phyloP scores from a whole-genome alignment of 1,140 invertebrate genomes.

The Teleogryllus occipitalis region DNA sequence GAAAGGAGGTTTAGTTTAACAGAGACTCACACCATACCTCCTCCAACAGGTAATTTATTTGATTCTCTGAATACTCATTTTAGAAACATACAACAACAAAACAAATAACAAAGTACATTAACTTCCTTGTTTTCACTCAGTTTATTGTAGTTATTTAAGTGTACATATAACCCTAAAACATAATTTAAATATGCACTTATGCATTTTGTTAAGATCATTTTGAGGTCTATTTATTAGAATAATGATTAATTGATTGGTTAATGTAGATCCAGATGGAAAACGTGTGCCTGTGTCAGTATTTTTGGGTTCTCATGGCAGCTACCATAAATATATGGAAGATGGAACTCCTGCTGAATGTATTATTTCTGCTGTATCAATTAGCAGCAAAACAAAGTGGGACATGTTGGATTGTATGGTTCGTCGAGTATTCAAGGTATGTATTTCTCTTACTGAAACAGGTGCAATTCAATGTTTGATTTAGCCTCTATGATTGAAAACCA shows the following conservation, averaged over 20 bases:
- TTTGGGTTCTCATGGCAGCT: slow-evolving; percentile 70
- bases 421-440: slow-evolving; percentile 72
- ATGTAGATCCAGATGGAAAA: slow-evolving; percentile 56
- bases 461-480: too few species aligned
- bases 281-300: slow-evolving; percentile 75
- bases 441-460: not conserved
- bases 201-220: not conserved
- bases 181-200: too few species aligned
- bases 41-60: slow-evolving; percentile 10
- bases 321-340: slow-evolving; percentile 60
- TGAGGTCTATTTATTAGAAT: not conserved
- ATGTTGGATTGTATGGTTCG: slow-evolving; percentile 84
- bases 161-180: too few species aligned
- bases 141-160: too few species aligned
- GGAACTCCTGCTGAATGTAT: slow-evolving; percentile 44
- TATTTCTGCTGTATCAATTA: slow-evolving; percentile 82
- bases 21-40: slow-evolving; percentile 26
- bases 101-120: too few species aligned
- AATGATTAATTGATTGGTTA: not conserved
- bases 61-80: not conserved
- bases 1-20: slow-evolving; percentile 52
- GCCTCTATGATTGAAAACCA: too few species aligned
- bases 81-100: too few species aligned
- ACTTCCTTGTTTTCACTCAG: too few species aligned
- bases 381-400: slow-evolving; percentile 90